These are phyloP conservation scores for Drosophila stalkeri DNA, from an alignment of 2,888 invertebrate genomes.

Conservation along the genomic window DNA sequence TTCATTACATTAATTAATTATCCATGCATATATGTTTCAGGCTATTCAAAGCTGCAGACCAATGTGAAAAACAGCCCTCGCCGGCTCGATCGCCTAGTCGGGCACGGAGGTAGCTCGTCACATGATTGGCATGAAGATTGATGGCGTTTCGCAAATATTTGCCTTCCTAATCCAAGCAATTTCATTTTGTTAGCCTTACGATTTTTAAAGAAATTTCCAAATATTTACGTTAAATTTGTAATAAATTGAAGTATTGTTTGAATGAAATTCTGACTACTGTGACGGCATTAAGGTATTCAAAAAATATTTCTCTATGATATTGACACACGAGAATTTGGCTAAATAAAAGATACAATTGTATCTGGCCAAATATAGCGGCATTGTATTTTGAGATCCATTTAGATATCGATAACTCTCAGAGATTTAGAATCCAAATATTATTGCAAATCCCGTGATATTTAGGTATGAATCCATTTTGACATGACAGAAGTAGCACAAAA, in stretches of 20 bases:
- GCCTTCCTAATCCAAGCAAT: slow-evolving; percentile 45
- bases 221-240: background rate
- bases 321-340: background rate
- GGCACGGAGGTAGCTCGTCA: background rate
- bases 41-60: slow-evolving; percentile 40
- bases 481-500: background rate
- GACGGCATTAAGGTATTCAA: background rate
- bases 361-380: background rate
- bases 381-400: background rate
- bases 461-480: background rate
- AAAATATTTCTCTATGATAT: background rate
- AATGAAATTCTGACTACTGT: background rate
- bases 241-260: background rate
- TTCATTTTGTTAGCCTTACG: slow-evolving; percentile 53
- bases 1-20: background rate
- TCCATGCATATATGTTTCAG: no score
- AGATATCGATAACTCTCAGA: background rate
- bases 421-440: background rate
- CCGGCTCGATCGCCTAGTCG: slow-evolving; percentile 29
- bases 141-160: slow-evolving; percentile 21
- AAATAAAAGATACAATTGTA: slow-evolving; percentile 1
- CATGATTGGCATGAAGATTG: slow-evolving; percentile 4
- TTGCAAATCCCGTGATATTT: background rate
- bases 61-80: slow-evolving; percentile 26
- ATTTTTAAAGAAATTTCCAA: slow-evolving; percentile 8